phyloP scores from a whole-genome alignment of 2,888 invertebrate genomes.

The Microchrysa polita region DNA sequence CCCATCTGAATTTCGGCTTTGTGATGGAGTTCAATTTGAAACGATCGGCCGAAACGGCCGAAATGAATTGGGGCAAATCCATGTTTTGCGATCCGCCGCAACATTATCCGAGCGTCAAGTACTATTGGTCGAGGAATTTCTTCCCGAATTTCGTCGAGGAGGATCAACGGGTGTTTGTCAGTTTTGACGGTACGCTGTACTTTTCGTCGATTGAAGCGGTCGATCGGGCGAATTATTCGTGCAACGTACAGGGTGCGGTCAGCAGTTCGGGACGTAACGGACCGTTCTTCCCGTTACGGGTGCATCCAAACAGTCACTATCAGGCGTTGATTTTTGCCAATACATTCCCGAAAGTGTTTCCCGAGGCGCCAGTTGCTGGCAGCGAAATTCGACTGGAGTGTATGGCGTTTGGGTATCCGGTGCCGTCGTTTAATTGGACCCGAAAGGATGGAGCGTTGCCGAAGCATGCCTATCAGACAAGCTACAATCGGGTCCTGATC shows the following conservation, averaged over 20 bases:
- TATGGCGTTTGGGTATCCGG: conserved; percentile 94
- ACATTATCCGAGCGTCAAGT: conserved; percentile 88
- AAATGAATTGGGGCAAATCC: conserved; percentile 94
- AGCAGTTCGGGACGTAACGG: conserved; percentile 90
- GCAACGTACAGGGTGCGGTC: conserved; percentile 87
- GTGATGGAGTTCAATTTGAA: conserved; percentile 91
- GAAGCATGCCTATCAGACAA: conserved; percentile 74
- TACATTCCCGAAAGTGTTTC: conserved; percentile 95
- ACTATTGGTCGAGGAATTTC: conserved; percentile 89
- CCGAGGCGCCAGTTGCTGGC: conserved; percentile 90
- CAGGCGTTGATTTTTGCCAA: conserved; percentile 93
- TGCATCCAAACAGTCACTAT: conserved; percentile 87
- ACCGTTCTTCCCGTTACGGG: conserved; percentile 84
- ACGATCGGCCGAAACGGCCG: conserved; percentile 83
- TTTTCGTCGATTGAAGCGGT: conserved; percentile 93
- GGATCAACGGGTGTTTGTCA: conserved; percentile 91
- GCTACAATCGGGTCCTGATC: conserved; percentile 85
- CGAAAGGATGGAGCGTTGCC: conserved; percentile 79
- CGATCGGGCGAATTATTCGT: conserved; percentile 90
- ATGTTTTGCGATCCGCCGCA: conserved; percentile 93
- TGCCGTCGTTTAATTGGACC: conserved; percentile 94
- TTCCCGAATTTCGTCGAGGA: conserved; percentile 94
- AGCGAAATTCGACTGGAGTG: conserved; percentile 93
- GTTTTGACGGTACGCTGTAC: conserved; percentile 92
- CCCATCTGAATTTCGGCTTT: conserved; percentile 86